Evolutionary conservation across 2,113 vertebrate genomes (phyloP), one percentile per base, ranked within the genome.

Genomic region (Hemichromis elongatus): DNA sequence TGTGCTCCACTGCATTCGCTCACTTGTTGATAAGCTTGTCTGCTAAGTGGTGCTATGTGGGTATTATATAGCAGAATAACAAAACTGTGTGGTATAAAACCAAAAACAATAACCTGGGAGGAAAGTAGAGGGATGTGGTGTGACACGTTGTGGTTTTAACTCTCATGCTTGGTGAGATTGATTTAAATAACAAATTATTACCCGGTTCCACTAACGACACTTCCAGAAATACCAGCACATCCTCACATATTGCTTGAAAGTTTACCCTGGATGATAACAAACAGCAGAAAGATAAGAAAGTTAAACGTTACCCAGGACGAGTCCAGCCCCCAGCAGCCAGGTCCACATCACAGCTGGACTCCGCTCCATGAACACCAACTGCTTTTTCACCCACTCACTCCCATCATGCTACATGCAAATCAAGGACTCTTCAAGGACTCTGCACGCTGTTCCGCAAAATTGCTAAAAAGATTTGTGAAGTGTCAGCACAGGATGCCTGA

Each of bases 291-390:
- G 53, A 52, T n/a, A 75, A 75, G 10, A 52, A 75, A 75, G 70
- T 75, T 75, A 42, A 16, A 37, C 2, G 4, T 86, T 90, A 93
- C 92, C 88, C 42, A 89, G 54, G 14, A 30, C 0, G 11, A 92
- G 79, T 56, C 81, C 56, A 2, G 54, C 37, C 37, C 50, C 61
- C 47, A 91, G 81, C 80, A 92, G 77, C 47, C n/a, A 56, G 42
- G 30, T 86, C 92, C 88, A 90, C 55, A 80, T 14, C 42, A 53
- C 35, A 13, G 77, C 55, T 13, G 2, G 26, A 10, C 24, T 70
- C 53, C 2, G 9, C 75, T 88, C 90, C 92, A 91, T 91, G 21
- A 81, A 37, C 21, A 37, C 55, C 33, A 26, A 6, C 10, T 1
- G 6, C 42, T 88, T 28, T 77, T n/a, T 89, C 86, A 79, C 9